These are phyloP conservation scores for Drosophila flavopinicola DNA, from an alignment of 2,888 invertebrate species.

Conservation along the genomic window DNA sequence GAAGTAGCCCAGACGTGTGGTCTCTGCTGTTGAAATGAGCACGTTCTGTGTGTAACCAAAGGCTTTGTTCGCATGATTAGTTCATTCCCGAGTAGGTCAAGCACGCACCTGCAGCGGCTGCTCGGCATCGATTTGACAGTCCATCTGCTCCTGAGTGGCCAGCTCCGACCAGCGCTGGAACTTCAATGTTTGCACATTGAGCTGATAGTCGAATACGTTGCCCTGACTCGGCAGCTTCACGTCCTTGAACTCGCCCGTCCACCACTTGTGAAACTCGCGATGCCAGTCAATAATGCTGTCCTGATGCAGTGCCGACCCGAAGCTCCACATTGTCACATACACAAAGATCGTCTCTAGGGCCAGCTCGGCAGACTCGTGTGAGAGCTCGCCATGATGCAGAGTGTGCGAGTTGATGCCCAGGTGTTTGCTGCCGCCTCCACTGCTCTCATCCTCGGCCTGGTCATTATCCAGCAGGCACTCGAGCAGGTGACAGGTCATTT, in stretches of 20 bases:
- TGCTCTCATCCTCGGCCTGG: conserved; percentile 26
- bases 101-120: conserved; percentile 91
- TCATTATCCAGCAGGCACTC: conserved; percentile 89
- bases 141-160: conserved; percentile 87
- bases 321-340: conserved; percentile 96
- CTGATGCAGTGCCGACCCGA: conserved; percentile 95
- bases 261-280: conserved; percentile 98
- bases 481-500: conserved; percentile 94
- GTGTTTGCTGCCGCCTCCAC: neutral
- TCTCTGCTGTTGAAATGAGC: conserved; percentile 95
- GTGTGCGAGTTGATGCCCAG: conserved; percentile 57
- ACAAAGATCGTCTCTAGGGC: conserved; percentile 96
- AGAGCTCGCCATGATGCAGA: conserved; percentile 87
- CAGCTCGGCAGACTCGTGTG: conserved; percentile 87
- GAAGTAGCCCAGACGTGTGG: conserved; percentile 93
- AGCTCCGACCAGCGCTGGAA: conserved; percentile 94
- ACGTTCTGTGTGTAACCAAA: conserved; percentile 86
- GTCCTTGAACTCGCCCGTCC: conserved; percentile 95
- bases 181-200: conserved; percentile 93
- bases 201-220: conserved; percentile 95
- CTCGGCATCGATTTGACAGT: conserved; percentile 88
- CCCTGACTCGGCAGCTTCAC: conserved; percentile 94
- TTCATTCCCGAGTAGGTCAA: conserved; percentile 43
- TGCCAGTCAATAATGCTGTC: conserved; percentile 96
- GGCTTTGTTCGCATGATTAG: conserved; percentile 54